Conservation (phyloP, 2,113 vertebrate species). For the Stegastes partitus region DNA sequence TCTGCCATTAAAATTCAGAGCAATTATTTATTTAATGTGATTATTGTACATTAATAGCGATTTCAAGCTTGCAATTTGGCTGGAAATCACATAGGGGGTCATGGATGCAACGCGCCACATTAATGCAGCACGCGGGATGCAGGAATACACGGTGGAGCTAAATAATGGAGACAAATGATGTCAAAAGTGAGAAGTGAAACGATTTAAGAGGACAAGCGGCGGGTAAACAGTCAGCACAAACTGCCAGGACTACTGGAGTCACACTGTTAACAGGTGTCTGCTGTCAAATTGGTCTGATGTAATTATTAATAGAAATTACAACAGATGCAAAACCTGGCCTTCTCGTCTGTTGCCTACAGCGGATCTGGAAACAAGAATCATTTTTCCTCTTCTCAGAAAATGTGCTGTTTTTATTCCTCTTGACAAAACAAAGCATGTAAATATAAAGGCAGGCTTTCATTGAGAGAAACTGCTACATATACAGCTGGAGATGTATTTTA, state of each 20-base stretch:
- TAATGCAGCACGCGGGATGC: neutral
- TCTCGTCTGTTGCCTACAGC: conserved; percentile 6
- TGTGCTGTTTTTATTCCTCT: neutral
- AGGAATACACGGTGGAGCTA: conserved; percentile 3
- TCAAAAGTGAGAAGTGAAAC: conserved; percentile 3
- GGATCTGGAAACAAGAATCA: neutral
- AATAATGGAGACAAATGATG: conserved; percentile 22
- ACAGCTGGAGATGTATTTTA: conserved; percentile 6
- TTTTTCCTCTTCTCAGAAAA: conserved; percentile 3
- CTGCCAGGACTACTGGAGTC: conserved; percentile 13
- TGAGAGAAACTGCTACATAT: neutral
- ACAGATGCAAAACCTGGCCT: conserved; percentile 28
- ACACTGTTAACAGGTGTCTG: conserved; percentile 31
- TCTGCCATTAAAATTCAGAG: neutral
- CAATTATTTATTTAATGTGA: conserved; percentile 13
- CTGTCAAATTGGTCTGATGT: conserved; percentile 27
- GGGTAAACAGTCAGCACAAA: conserved; percentile 1
- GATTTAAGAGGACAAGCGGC: conserved; percentile 2
- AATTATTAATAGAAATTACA: conserved; percentile 37
- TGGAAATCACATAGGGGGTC: neutral
- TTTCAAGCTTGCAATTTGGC: no score
- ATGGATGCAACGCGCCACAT: conserved; percentile 9
- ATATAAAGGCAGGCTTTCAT: neutral
- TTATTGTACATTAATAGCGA: neutral
- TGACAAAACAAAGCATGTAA: neutral